Evolutionary conservation across 2,797 vertebrate genomes (phyloP), one percentile per base, ranked within the genome.

Genomic region (Crenichthys baileyi): DNA sequence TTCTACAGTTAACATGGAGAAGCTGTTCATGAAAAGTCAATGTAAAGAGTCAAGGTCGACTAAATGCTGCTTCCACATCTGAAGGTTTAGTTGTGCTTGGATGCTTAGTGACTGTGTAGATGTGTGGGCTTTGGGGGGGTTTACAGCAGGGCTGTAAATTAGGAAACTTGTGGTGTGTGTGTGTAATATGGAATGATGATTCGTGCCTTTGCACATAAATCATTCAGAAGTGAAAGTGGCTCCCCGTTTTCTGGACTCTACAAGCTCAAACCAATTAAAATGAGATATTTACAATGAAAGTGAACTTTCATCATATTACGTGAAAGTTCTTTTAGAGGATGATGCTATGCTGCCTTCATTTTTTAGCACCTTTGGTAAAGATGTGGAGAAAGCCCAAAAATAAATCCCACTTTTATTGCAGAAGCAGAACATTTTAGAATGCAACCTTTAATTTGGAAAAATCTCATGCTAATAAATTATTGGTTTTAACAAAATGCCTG

Each of bases 181-280:
- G 48, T 39, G 36, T 68, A 79, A 74, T 72, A 26, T 50, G 31
- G 72, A 75, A 78, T 58, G 39, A 70, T 76, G 72, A 81, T 79
- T 81, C 73, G 83, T 82, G 68, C 50, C 75, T 63, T 76, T 77
- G 55, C 26, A 51, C 18, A 80, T 80, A 77, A 83, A 84, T 77
- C 75, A 56, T 75, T 75, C 75, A 80, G 55, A 41, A 18, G 36
- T 72, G 53, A 70, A 63, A 80, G 39, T 16, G 20, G 41, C 51
- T 76, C 71, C 36, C 36, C 7, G 29, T 71, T 75, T 46, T 80
- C 29, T 72, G 39, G 5, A 67, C 18, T 44, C 41, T 61, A 31
- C 18, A 29, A 13, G 63, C 29, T 26, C 2, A 55, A 77, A 77
- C 13, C 55, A 70, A 46, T 58, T 58, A 3, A 53, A 70, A 46